These are phyloP conservation scores for Esox masquinongy DNA, from an alignment of 2,797 vertebrate genomes.

Conservation along the genomic window DNA sequence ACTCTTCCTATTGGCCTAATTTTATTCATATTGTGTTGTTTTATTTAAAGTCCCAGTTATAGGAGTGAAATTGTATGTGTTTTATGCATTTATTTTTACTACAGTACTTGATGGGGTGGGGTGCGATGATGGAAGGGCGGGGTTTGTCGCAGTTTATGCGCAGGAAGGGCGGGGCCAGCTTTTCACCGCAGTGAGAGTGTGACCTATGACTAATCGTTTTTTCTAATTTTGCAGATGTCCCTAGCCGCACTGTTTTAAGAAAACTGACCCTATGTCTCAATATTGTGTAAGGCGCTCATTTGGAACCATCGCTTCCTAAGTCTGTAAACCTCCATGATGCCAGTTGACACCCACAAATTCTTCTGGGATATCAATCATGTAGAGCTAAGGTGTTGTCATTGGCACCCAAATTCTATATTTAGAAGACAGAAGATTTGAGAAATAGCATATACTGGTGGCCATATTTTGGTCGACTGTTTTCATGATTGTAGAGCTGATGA, in stretches of 20 bases:
- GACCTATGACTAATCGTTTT: constrained; percentile 74
- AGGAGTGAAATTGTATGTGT: neutral
- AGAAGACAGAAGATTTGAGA: constrained; percentile 10
- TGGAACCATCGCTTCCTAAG: constrained; percentile 16
- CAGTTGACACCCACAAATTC: constrained; percentile 29
- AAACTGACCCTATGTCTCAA: constrained; percentile 33
- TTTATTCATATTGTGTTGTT: neutral
- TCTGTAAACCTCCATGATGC: constrained; percentile 23
- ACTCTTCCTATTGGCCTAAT: constrained; percentile 23
- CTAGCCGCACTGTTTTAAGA: constrained; percentile 33
- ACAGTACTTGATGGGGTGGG: constrained; percentile 15
- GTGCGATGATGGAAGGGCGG: constrained; percentile 61
- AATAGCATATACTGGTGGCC: constrained; percentile 12
- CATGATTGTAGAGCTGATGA: constrained; percentile 6
- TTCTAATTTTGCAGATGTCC: constrained; percentile 62
- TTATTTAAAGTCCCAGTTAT: constrained; percentile 18
- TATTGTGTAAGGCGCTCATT: constrained; percentile 21
- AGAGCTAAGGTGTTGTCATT: constrained; percentile 2
- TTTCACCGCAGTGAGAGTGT: constrained; percentile 74
- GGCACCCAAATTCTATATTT: neutral
- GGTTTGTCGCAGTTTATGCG: constrained; percentile 81
- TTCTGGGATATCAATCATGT: constrained; percentile 11
- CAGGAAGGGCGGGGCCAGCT: constrained; percentile 77
- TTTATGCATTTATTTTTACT: constrained; percentile 12
- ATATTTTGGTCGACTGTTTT: constrained; percentile 8